phyloP scores from a whole-genome alignment of 1,140 invertebrate species.

The Coelopa frigida region DNA sequence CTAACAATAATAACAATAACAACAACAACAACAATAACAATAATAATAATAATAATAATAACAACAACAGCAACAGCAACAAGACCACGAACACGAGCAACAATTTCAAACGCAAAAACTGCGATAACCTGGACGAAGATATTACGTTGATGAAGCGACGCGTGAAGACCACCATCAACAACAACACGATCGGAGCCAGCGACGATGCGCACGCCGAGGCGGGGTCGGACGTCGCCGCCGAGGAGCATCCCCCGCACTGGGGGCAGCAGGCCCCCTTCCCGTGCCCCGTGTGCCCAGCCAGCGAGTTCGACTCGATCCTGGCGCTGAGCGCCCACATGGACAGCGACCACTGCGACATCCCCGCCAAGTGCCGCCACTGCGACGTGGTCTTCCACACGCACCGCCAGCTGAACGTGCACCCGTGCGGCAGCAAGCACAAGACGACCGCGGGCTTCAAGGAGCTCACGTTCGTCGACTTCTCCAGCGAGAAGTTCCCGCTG shows the following conservation, averaged over 20 bases:
- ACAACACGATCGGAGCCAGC: constrained; percentile 19
- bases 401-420: constrained; percentile 58
- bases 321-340: constrained; percentile 62
- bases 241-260: constrained; percentile 8
- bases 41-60: constrained; percentile 24
- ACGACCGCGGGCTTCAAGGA: constrained; percentile 59
- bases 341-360: constrained; percentile 60
- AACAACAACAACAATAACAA: constrained; percentile 22
- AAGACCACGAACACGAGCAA: constrained; percentile 6
- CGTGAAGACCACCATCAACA: constrained; percentile 30
- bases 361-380: constrained; percentile 63
- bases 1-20: constrained; percentile 20
- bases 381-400: constrained; percentile 62
- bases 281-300: constrained; percentile 55
- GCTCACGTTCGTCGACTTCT: constrained; percentile 70
- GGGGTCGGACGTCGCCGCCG: constrained; percentile 18
- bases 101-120: constrained; percentile 24
- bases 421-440: constrained; percentile 35
- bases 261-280: constrained; percentile 19
- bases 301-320: constrained; percentile 54
- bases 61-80: constrained; percentile 24
- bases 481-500: constrained; percentile 66
- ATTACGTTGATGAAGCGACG: constrained; percentile 17
- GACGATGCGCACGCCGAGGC: constrained; percentile 16
- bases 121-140: constrained; percentile 6